Percentiles rank a stretch among this genome's conserved stretches.
Evolutionary conservation across 2,113 vertebrate species (phyloP).

Genomic region (Glaucomys volans): DNA sequence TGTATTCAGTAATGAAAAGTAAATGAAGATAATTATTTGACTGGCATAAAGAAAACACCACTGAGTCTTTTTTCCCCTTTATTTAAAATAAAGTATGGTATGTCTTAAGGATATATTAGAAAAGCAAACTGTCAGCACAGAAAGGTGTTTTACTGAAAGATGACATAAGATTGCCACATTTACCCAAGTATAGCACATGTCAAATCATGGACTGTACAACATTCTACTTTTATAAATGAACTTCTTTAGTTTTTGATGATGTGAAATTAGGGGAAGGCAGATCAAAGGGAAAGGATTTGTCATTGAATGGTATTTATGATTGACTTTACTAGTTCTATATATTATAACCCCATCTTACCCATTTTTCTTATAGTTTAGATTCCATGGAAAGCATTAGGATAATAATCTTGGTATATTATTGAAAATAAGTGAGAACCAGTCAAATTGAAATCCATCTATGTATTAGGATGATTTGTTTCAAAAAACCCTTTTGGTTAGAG

Average conservation of each 20-base stretch:
- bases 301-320: neutral
- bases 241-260: neutral
- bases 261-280: neutral
- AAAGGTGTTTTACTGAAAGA: neutral
- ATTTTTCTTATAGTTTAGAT: conserved; percentile 22
- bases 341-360: neutral
- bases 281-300: neutral
- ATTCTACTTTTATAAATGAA: neutral
- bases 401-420: neutral
- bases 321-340: neutral
- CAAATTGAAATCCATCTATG: neutral
- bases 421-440: conserved; percentile 14
- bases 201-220: neutral
- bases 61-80: neutral
- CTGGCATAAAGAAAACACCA: conserved; percentile 36
- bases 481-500: neutral
- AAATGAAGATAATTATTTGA: conserved; percentile 28
- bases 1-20: conserved; percentile 44
- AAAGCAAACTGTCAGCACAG: conserved; percentile 21
- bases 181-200: neutral
- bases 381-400: neutral
- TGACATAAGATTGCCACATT: neutral
- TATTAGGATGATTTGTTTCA: neutral
- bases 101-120: neutral
- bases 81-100: conserved; percentile 41